Evolutionary conservation across 1,140 invertebrate genomes (phyloP).

Genomic region (Platorchestia sp.): DNA sequence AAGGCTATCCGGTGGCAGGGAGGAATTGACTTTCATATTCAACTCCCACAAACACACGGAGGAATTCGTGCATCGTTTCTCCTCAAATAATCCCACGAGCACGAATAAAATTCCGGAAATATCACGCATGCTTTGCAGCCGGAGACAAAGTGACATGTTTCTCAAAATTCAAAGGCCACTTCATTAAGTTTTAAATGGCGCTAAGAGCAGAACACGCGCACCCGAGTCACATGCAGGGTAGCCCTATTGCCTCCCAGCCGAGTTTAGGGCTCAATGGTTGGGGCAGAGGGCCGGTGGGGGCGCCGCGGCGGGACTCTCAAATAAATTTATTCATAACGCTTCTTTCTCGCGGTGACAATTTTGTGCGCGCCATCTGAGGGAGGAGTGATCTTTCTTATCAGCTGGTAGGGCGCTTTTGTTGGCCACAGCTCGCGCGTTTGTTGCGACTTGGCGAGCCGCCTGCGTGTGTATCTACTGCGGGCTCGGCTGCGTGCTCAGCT

Average conservation of each 20-base stretch:
- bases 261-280: background rate
- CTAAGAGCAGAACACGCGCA: background rate
- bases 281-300: background rate
- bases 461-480: too few relatives aligned
- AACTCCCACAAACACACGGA: background rate
- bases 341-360: background rate
- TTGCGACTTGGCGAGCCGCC: background rate
- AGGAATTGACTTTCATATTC: background rate
- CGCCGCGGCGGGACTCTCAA: background rate
- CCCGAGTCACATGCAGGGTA: background rate
- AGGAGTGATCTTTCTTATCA: conserved; percentile 48
- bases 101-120: background rate
- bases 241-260: too few relatives aligned
- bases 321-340: conserved; percentile 37
- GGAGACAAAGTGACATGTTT: background rate
- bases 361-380: background rate
- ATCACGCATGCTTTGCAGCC: background rate
- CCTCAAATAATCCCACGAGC: background rate
- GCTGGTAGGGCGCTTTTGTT: conserved; percentile 28
- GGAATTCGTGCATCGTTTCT: background rate
- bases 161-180: background rate
- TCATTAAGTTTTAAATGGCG: background rate
- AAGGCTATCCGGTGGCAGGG: background rate
- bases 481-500: too few relatives aligned
- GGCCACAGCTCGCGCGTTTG: conserved; percentile 21